phyloP scores from a whole-genome alignment of 2,888 invertebrate genomes.

The Calameuta pallipes region DNA sequence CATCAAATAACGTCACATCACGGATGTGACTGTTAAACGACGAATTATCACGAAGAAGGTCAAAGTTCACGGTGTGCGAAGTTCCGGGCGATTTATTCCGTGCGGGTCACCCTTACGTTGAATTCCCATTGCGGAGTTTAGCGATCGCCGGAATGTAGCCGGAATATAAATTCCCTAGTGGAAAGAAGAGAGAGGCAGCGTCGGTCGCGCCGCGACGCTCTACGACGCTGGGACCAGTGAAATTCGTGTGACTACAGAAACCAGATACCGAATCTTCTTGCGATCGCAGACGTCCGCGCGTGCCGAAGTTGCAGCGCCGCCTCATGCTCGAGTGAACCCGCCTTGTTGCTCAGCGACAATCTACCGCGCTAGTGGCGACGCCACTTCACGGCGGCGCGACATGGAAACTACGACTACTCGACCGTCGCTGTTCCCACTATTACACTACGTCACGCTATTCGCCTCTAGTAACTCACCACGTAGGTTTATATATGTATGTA shows the following conservation, averaged over 20 bases:
- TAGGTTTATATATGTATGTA: neutral
- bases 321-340: neutral
- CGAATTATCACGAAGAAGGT: neutral
- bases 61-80: neutral
- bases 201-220: neutral
- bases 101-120: neutral
- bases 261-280: constrained; percentile 3
- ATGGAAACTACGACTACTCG: neutral
- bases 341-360: neutral
- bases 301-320: neutral
- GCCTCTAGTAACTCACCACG: neutral
- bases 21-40: neutral
- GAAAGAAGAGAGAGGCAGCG: neutral
- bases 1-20: no score
- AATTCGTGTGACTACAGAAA: constrained; percentile 1
- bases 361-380: constrained; percentile 11
- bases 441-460: neutral
- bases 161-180: constrained; percentile 3
- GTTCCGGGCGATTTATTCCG: constrained; percentile 1
- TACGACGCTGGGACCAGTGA: neutral
- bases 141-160: constrained; percentile 2
- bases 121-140: constrained; percentile 2
- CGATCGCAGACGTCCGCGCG: constrained; percentile 4
- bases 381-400: constrained; percentile 14
- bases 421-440: neutral